Evolutionary conservation across 2,113 vertebrate genomes (phyloP), one percentile per base, ranked within the genome.

Genomic region (Lamprotornis superbus): DNA sequence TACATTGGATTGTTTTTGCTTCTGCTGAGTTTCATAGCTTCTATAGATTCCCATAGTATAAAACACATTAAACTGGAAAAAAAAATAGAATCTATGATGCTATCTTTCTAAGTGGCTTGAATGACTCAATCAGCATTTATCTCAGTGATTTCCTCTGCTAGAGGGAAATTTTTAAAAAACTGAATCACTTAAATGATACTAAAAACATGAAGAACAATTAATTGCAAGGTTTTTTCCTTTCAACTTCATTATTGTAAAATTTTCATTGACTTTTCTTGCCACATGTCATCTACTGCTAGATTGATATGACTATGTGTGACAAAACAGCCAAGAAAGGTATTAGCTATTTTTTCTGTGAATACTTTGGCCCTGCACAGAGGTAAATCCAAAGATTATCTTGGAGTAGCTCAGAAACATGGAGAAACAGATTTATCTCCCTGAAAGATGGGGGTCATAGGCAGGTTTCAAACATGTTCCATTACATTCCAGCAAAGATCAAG

Each of bases 161-260:
- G 59, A 71, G 1, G 64, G 17, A 92, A 74, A 10, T 33, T 93
- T 94, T 78, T 7, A 69, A 88, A 46, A 30, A 91, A 57, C 4
- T 24, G 27, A 63, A 59, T 92, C 50, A 84, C 92, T 88, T 96
- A 65, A 97, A 94, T 89, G 59, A n/a, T 65, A 67, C 27, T 60
- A 78, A 68, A 91, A 95, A 15, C 33, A 93, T 67, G 56, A 86
- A 90, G 52, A 46, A 78, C 17, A 90, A 91, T 92, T 77, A 95
- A 79, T 89, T 18, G 1, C 7, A 35, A 49, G 27, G 1, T 4
- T 47, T 42, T 64, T 70, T 79, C 24, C 15, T 69, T 83, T 46
- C 44, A 59, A 44, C 49, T 91, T 95, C 46, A 87, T 96, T 87
- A 85, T 65, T 75, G 14, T 68, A 90, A 83, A 57, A 80, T 79